These are phyloP conservation scores for Turritopsis rubra DNA, from an alignment of 30 jellyfish, hydroid and myxozoan genomes.

Conservation along the genomic window DNA sequence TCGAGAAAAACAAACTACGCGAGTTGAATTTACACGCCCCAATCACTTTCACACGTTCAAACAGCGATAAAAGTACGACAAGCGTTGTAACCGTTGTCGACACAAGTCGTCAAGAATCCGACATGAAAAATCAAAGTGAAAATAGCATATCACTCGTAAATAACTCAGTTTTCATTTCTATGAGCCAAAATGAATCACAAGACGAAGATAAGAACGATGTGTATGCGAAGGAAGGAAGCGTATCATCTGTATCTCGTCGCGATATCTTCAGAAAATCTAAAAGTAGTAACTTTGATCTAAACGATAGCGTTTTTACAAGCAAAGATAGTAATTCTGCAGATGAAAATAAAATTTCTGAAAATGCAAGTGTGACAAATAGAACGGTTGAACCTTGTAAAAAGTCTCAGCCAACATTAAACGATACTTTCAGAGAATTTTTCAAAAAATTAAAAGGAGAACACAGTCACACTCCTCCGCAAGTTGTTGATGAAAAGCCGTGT, in stretches of 20 bases:
- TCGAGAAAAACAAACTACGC: background rate
- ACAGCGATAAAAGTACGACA: background rate
- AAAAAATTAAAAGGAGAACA: slow-evolving; percentile 8
- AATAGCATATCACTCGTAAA: background rate
- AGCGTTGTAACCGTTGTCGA: background rate
- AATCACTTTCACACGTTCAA: background rate
- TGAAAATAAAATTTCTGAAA: too few species aligned
- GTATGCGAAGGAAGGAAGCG: background rate
- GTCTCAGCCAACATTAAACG: background rate
- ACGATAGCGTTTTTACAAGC: background rate
- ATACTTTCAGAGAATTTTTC: slow-evolving; percentile 14
- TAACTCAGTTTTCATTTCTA: background rate
- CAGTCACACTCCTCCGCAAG: background rate
- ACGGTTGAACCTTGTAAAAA: background rate
- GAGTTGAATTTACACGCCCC: background rate
- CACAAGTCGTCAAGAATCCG: background rate
- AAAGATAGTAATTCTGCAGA: background rate
- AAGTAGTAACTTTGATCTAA: background rate
- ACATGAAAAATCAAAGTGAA: background rate
- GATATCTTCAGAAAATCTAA: background rate
- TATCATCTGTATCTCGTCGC: background rate
- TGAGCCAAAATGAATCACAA: background rate
- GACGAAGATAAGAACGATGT: background rate
- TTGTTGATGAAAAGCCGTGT: background rate
- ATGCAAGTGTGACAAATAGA: too few species aligned